These are phyloP conservation scores for Gallinago solitaria DNA, from an alignment of 2,797 vertebrate species.

Conservation along the genomic window DNA sequence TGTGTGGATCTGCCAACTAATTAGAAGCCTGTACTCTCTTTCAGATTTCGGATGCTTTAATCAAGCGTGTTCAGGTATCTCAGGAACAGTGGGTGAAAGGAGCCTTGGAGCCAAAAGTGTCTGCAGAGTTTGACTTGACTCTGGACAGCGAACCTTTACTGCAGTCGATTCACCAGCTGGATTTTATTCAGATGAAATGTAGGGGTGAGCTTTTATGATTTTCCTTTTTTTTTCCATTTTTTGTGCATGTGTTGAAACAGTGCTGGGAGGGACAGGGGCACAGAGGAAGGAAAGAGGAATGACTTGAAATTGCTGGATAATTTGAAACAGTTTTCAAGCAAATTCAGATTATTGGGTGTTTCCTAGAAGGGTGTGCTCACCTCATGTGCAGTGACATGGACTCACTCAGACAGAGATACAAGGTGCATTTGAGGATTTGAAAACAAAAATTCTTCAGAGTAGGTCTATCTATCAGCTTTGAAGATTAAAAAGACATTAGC, in stretches of 20 bases:
- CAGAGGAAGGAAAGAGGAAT: neutral
- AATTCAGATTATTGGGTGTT: neutral
- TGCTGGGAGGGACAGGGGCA: neutral
- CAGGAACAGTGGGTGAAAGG: constrained; percentile 99
- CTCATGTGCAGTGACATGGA: neutral
- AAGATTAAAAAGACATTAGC: neutral
- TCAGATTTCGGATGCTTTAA: constrained; percentile 95
- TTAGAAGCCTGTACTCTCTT: constrained; percentile 38
- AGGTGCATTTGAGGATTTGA: neutral
- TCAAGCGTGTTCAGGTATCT: constrained; percentile 92
- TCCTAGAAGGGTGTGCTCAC: neutral
- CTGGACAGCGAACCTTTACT: constrained; percentile 91
- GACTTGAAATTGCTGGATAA: neutral
- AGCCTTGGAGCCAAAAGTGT: constrained; percentile 94
- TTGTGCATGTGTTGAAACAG: neutral
- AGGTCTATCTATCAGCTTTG: neutral
- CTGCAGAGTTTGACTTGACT: constrained; percentile 92
- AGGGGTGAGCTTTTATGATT: constrained; percentile 80
- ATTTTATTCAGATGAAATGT: constrained; percentile 98
- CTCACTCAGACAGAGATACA: neutral
- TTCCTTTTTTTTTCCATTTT: neutral
- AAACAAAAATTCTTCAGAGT: neutral
- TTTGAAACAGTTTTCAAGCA: neutral
- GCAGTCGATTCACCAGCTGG: constrained; percentile 94
- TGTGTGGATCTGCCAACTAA: neutral